phyloP scores from a whole-genome alignment of 2,113 vertebrate species.

The Procapra przewalskii region DNA sequence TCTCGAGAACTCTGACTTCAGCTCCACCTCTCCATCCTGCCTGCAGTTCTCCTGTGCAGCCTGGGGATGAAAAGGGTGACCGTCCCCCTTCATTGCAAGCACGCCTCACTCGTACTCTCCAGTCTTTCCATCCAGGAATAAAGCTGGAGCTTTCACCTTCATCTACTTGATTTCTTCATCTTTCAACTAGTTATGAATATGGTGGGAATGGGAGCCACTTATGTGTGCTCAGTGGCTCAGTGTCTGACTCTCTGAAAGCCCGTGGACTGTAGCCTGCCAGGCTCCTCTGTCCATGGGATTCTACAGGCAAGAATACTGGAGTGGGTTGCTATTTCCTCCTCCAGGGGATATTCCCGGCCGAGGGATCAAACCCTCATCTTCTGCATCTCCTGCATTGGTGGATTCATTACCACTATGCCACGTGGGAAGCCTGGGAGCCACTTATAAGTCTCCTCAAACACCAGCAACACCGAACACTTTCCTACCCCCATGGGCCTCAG shows the following conservation, averaged over 20 bases:
- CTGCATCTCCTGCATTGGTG: background rate
- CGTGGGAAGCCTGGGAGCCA: background rate
- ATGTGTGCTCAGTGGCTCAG: background rate
- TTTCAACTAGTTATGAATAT: background rate
- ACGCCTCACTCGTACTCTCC: background rate
- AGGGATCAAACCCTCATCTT: background rate
- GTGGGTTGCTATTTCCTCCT: background rate
- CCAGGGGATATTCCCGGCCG: accelerated
- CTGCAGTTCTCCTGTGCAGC: background rate
- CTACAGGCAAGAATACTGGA: background rate
- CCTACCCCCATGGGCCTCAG: background rate
- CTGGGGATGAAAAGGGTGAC: background rate
- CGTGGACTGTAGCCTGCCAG: background rate
- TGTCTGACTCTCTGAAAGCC: background rate
- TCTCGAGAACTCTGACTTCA: background rate
- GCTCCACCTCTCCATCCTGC: background rate
- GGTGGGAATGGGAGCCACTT: background rate
- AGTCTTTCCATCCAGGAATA: background rate
- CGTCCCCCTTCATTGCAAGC: background rate
- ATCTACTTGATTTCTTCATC: background rate
- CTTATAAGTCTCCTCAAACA: background rate
- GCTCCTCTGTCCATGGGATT: background rate
- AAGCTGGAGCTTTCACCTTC: background rate
- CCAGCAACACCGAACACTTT: background rate
- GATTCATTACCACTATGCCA: background rate